Percentiles rank a stretch among this genome's conserved stretches.
phyloP scores from a whole-genome alignment of 2,888 invertebrate genomes.

The Campoletis raptor region DNA sequence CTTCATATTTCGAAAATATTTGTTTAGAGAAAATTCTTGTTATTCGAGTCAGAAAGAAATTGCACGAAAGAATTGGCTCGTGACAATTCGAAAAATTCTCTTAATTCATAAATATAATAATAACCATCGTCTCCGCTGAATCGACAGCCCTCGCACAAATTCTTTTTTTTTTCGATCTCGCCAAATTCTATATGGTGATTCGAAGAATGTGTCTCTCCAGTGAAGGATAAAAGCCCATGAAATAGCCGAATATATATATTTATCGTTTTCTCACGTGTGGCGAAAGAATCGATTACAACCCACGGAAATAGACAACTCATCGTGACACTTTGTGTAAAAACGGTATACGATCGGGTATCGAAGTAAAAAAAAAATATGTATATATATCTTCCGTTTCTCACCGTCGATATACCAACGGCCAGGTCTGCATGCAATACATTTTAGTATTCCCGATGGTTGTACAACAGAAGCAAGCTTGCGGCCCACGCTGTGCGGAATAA shows the following conservation, averaged over 20 bases:
- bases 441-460: conserved; percentile 27
- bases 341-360: conserved; percentile 34
- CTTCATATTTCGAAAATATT: neutral
- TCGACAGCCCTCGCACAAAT: neutral
- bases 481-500: conserved; percentile 56
- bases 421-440: conserved; percentile 33
- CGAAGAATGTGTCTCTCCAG: neutral
- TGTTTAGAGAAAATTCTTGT: neutral
- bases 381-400: conserved; percentile 23
- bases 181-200: conserved; percentile 3
- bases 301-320: conserved; percentile 33
- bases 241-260: conserved; percentile 35
- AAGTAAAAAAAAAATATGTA: conserved; percentile 30
- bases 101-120: too few relatives aligned
- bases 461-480: conserved; percentile 50
- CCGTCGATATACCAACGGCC: conserved; percentile 22
- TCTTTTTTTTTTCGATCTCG: neutral
- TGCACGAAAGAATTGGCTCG: too few relatives aligned
- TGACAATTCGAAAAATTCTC: too few relatives aligned
- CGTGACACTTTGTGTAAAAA: conserved; percentile 14
- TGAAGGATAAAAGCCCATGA: conserved; percentile 43
- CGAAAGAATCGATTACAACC: conserved; percentile 64
- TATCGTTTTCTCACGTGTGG: conserved; percentile 35
- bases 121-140: too few relatives aligned
- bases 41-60: too few relatives aligned